phyloP scores from a whole-genome alignment of 2,888 invertebrate species.

The Apamea epomidion region DNA sequence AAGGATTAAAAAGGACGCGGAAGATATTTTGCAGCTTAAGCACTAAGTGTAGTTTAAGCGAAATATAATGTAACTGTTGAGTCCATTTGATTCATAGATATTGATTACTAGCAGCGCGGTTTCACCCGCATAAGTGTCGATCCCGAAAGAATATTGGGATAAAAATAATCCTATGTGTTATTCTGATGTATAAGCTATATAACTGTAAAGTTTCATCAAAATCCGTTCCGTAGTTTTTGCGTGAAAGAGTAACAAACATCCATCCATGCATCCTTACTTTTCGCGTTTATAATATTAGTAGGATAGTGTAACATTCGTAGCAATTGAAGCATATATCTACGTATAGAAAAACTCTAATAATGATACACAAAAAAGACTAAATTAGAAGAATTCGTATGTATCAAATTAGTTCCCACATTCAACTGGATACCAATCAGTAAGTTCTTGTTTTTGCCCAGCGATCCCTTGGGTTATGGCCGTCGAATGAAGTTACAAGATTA shows the following conservation, averaged over 20 bases:
- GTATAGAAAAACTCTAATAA: conserved; percentile 3
- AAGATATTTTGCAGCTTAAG: not conserved
- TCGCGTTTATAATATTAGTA: too few species aligned
- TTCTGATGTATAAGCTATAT: too few species aligned
- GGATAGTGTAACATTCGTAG: too few species aligned
- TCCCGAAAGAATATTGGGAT: too few species aligned
- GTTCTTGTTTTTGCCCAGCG: conserved; percentile 44
- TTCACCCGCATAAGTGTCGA: too few species aligned
- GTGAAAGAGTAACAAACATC: too few species aligned
- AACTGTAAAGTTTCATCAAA: too few species aligned
- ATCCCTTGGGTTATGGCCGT: conserved; percentile 17
- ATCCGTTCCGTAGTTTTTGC: too few species aligned
- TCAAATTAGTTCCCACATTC: conserved; percentile 23
- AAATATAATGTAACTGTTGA: not conserved
- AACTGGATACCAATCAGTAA: conserved; percentile 36
- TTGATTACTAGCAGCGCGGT: not conserved
- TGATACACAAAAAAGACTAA: not conserved
- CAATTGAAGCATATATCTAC: not conserved
- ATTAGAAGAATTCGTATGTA: not conserved
- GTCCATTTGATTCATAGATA: not conserved
- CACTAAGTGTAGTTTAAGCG: too few species aligned
- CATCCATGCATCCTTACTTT: too few species aligned
- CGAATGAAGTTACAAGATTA: conserved; percentile 27
- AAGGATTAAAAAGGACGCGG: not conserved
- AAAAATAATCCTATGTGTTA: too few species aligned